Evolutionary conservation across 2,888 invertebrate species (phyloP), one percentile per base, ranked within the genome.

Genomic region (Dione juno): DNA sequence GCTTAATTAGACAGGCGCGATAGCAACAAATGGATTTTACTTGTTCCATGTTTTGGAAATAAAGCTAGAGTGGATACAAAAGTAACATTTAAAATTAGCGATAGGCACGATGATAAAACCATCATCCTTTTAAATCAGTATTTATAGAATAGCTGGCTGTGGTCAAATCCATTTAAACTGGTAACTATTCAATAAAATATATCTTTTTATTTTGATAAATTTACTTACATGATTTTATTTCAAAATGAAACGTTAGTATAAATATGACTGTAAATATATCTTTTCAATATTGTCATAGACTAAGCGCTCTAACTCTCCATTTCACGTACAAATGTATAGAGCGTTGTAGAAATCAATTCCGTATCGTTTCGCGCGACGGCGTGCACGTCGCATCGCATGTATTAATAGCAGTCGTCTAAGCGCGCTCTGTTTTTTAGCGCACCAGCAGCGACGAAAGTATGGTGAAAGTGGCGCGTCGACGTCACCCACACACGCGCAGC

Each of bases 1-100:
- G 89, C 89, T 87, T 93, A 93, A 93, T 93, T 90, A 93, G 93
- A 93, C 92, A 92, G 90, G 88, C 92, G 91, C 85, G 88, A 86
- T 88, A 85, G 85, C 86, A 87, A 82, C 87, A 88, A 91, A 92
- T 93, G 92, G 92, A 91, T 88, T 93, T 92, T 92, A 88, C 92
- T 91, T 90, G 92, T 92, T 88, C 84, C 80, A 83, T 87, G 85
- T 88, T 88, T 86, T 80, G 79, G 78, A 77, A 88, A 88, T 84
- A 87, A 83, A 84, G 69, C 52, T 78, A 80, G 79, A 85, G 86
- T 86, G 84, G 80, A 82, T 81, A 76, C 74, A 77, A 76, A 80
- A 82, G 80, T 81, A 77, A 78, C 78, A 80, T 84, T 83, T 81
- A 72, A 84, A 85, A 86, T 85, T 81, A 82, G 80, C 78, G 40